phyloP scores from a whole-genome alignment of 53 echinoderm and acorn worm species.

The Apostichopus leukothele region DNA sequence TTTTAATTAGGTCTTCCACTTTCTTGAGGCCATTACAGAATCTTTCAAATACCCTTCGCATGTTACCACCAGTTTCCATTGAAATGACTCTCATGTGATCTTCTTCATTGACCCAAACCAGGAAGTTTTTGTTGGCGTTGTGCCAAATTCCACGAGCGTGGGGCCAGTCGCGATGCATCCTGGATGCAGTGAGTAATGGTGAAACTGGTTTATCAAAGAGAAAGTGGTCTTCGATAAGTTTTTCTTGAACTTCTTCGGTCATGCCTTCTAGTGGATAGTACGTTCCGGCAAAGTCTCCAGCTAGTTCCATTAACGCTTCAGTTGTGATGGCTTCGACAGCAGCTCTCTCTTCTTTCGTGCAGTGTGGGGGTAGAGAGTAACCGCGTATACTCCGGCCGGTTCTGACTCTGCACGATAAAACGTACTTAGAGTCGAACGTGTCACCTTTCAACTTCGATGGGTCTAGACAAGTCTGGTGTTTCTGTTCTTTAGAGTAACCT shows the following conservation, averaged over 20 bases:
- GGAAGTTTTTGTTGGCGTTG: slow-evolving; percentile 89
- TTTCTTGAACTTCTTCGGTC: slow-evolving; percentile 79
- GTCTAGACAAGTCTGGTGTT: slow-evolving; percentile 82
- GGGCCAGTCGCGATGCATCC: slow-evolving; percentile 99
- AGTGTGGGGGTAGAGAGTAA: slow-evolving; percentile 73
- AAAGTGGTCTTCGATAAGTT: slow-evolving; percentile 93
- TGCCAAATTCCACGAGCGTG: slow-evolving; percentile 95
- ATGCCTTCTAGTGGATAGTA: slow-evolving; percentile 98
- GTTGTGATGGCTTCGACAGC: slow-evolving; percentile 75
- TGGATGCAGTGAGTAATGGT: slow-evolving; percentile 86
- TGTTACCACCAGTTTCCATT: slow-evolving; percentile 86
- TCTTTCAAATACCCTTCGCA: slow-evolving; percentile 75
- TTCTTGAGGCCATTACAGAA: slow-evolving; percentile 90
- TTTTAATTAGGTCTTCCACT: slow-evolving; percentile 76
- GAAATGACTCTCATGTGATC: slow-evolving; percentile 88
- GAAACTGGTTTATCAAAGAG: slow-evolving; percentile 97
- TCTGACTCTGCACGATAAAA: slow-evolving; percentile 89
- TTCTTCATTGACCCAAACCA: slow-evolving; percentile 96
- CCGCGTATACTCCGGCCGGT: slow-evolving; percentile 92
- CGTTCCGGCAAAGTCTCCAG: slow-evolving; percentile 73
- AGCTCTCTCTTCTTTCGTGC: slow-evolving; percentile 79
- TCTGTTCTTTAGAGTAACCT: slow-evolving; percentile 79
- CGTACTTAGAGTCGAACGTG: slow-evolving; percentile 85
- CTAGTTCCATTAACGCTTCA: slow-evolving; percentile 69
- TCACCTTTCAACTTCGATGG: slow-evolving; percentile 72